These are phyloP conservation scores for Pollimyrus isidori DNA, from an alignment of 2,113 vertebrate species.

Conservation along the genomic window DNA sequence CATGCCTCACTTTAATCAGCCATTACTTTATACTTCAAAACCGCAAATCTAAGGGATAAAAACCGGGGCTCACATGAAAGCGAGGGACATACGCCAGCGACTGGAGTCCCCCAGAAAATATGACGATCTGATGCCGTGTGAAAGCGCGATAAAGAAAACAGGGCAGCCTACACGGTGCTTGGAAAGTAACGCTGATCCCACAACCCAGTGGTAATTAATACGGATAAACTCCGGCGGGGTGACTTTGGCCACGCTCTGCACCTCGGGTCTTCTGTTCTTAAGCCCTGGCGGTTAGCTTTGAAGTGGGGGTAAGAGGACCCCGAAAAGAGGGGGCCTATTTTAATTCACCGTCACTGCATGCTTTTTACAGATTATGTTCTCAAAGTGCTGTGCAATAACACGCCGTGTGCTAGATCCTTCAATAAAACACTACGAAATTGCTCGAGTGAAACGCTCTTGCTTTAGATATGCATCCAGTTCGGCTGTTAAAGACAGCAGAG, in stretches of 20 bases:
- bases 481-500: neutral
- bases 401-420: slow-evolving; percentile 59
- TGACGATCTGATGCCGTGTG: slow-evolving; percentile 27
- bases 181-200: slow-evolving; percentile 47
- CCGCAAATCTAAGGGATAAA: slow-evolving; percentile 24
- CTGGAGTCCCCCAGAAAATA: slow-evolving; percentile 34
- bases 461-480: neutral
- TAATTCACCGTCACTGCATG: slow-evolving; percentile 69
- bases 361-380: slow-evolving; percentile 76
- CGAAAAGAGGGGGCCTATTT: slow-evolving; percentile 39
- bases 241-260: slow-evolving; percentile 62
- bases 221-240: slow-evolving; percentile 61
- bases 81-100: slow-evolving; percentile 22
- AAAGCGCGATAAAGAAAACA: slow-evolving; percentile 51
- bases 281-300: slow-evolving; percentile 69
- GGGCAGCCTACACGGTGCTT: slow-evolving; percentile 47
- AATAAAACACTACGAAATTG: neutral
- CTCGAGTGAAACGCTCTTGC: slow-evolving; percentile 44
- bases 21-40: slow-evolving; percentile 25
- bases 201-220: slow-evolving; percentile 61
- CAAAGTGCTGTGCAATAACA: slow-evolving; percentile 69
- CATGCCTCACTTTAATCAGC: slow-evolving; percentile 9
- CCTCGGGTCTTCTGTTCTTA: slow-evolving; percentile 67
- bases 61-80: slow-evolving; percentile 32
- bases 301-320: slow-evolving; percentile 64